phyloP scores from a whole-genome alignment of 1,140 invertebrate species.

The Ridgeia piscesae region DNA sequence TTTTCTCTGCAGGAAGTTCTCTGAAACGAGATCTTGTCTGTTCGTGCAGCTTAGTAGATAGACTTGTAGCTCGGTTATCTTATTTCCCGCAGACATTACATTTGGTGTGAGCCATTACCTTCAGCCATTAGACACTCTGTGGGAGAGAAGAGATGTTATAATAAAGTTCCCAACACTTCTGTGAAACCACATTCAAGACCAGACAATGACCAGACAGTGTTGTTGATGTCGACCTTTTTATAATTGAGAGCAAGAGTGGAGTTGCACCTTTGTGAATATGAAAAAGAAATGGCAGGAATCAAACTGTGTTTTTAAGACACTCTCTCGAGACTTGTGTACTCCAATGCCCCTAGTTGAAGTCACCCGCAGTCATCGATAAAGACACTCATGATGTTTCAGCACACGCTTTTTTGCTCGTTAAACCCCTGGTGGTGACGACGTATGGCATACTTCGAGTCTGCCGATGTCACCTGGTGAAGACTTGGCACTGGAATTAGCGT shows the following conservation, averaged over 20 bases:
- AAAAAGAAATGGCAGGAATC: not conserved
- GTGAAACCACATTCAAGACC: not conserved
- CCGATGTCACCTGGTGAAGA: not conserved
- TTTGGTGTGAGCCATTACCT: not conserved
- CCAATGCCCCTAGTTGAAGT: not conserved
- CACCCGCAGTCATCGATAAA: not conserved
- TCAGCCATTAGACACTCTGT: not conserved
- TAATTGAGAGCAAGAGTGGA: not conserved
- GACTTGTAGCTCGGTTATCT: not conserved
- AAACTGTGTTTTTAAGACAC: not conserved
- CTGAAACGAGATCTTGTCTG: not conserved
- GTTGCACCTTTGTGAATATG: not conserved
- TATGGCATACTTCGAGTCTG: not conserved
- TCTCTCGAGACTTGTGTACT: not conserved
- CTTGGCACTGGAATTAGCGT: not conserved
- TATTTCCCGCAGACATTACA: not conserved
- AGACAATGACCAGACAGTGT: too few relatives aligned
- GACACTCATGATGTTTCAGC: not conserved
- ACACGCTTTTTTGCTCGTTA: not conserved
- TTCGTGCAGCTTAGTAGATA: not conserved
- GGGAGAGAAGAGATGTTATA: not conserved
- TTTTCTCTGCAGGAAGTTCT: not conserved
- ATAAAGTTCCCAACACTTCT: not conserved
- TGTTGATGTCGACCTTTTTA: not conserved
- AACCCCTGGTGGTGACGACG: not conserved